Conservation (phyloP, 37 sponge, comb jelly and placozoan genomes). For the Haliclona indistincta region DNA sequence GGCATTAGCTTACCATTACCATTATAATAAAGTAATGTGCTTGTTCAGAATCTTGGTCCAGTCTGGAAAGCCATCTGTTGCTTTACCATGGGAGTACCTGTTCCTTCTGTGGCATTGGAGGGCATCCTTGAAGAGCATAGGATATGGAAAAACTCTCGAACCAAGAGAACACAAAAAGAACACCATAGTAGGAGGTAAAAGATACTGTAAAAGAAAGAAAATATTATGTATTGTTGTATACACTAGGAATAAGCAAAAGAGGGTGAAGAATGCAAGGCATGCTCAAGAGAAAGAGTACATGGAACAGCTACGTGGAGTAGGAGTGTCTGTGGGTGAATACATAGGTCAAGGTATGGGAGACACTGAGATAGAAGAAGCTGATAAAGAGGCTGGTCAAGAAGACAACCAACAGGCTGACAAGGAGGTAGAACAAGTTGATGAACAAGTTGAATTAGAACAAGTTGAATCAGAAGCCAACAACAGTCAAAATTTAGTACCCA, state of each 20-base stretch:
- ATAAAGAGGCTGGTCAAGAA: neutral
- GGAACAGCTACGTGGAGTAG: neutral
- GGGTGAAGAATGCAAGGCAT: neutral
- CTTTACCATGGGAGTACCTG: neutral
- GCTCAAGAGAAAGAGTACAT: neutral
- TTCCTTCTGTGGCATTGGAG: neutral
- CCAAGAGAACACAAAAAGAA: neutral
- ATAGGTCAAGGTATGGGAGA: too few relatives aligned
- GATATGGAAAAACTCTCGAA: neutral
- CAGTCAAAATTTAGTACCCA: too few relatives aligned
- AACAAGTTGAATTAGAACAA: neutral
- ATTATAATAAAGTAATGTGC: neutral
- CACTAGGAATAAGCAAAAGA: constrained; percentile 15
- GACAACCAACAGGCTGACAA: neutral
- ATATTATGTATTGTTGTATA: too few relatives aligned
- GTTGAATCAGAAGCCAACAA: neutral
- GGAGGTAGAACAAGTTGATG: constrained; percentile 3
- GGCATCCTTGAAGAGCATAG: neutral
- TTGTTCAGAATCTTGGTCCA: neutral
- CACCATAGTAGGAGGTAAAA: too few relatives aligned
- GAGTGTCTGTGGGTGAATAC: neutral
- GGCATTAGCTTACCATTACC: neutral
- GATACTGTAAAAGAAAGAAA: too few relatives aligned
- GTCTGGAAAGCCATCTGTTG: neutral
- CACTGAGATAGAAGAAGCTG: neutral